phyloP scores from a whole-genome alignment of 2,113 vertebrate genomes.

The Heterotis niloticus region DNA sequence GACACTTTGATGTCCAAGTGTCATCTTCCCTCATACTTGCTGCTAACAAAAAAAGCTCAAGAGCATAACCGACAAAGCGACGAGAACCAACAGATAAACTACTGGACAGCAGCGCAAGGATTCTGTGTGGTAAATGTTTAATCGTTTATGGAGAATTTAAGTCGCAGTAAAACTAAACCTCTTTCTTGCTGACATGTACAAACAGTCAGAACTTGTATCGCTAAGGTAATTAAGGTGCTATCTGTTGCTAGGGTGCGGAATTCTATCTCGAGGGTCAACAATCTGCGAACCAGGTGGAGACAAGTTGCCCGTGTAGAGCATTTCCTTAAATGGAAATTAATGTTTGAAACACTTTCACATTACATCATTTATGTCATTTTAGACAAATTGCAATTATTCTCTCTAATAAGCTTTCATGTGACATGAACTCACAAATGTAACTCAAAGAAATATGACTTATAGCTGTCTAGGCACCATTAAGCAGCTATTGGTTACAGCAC shows the following conservation, averaged over 20 bases:
- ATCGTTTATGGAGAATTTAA: not conserved
- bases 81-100: too few species aligned
- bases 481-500: not conserved
- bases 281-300: not conserved
- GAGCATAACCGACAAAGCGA: too few species aligned
- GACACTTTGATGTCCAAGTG: too few species aligned
- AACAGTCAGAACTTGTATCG: not conserved
- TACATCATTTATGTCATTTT: not conserved
- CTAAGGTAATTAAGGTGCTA: not conserved
- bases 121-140: too few species aligned
- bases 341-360: constrained; percentile 21
- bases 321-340: not conserved
- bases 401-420: not conserved
- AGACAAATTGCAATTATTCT: not conserved
- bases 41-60: too few species aligned
- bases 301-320: not conserved
- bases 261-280: not conserved
- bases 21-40: too few species aligned
- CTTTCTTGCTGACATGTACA: not conserved
- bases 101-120: too few species aligned
- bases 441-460: not conserved
- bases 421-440: not conserved
- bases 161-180: not conserved
- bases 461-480: not conserved
- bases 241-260: not conserved